phyloP scores from a whole-genome alignment of 2,113 vertebrate genomes.

The Diadophis punctatus region DNA sequence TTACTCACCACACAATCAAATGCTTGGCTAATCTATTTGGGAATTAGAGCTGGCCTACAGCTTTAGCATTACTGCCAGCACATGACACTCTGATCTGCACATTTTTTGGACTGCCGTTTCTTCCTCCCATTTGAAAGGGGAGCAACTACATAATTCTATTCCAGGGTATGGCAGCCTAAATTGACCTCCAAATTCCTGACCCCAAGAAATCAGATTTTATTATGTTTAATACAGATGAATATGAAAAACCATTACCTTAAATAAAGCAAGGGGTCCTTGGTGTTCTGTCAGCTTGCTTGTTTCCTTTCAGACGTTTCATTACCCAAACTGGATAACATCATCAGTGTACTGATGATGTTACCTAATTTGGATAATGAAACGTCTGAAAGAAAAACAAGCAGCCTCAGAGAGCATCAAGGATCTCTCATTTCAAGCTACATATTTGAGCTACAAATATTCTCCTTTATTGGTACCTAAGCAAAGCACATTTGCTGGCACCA shows the following conservation, averaged over 20 bases:
- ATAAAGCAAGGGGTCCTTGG: too few species aligned
- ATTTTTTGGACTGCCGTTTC: background rate
- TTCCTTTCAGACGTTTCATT: too few species aligned
- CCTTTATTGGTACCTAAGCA: background rate
- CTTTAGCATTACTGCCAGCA: background rate
- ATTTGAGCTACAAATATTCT: too few species aligned
- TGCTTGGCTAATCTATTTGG: background rate
- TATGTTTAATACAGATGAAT: background rate
- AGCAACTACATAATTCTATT: background rate
- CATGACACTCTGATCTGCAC: background rate
- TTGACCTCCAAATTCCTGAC: background rate
- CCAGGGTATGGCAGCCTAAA: background rate
- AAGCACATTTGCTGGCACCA: background rate
- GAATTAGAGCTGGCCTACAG: background rate
- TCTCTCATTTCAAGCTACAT: too few species aligned
- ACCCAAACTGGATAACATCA: too few species aligned
- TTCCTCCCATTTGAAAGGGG: background rate
- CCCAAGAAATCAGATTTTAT: background rate
- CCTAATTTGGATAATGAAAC: too few species aligned
- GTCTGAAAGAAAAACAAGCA: too few species aligned
- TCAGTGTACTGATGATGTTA: too few species aligned
- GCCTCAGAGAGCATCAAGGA: too few species aligned
- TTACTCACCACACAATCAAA: background rate
- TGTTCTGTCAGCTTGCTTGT: too few species aligned
- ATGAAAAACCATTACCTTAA: background rate